These are phyloP conservation scores for Bettongia penicillata DNA, from an alignment of 2,113 vertebrate genomes.

Conservation along the genomic window DNA sequence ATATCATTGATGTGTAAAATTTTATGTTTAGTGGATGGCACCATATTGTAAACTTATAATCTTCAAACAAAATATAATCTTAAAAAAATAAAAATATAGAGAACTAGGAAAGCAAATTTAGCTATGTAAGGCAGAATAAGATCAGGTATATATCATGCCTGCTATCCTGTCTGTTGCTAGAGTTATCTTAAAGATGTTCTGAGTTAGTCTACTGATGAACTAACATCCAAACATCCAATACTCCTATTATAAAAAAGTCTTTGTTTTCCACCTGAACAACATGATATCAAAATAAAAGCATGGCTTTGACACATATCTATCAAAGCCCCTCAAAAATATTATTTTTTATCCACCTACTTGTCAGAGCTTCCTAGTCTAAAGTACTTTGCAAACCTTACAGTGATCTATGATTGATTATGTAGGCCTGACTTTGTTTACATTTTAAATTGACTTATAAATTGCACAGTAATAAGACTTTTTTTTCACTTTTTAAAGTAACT, in stretches of 20 bases:
- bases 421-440: not conserved
- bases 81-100: not conserved
- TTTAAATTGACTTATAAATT: not conserved
- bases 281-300: not conserved
- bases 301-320: not conserved
- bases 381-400: not conserved
- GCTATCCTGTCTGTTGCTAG: not conserved
- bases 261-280: no score
- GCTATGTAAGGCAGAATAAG: no score
- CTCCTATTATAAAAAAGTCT: not conserved
- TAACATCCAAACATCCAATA: not conserved
- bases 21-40: not conserved
- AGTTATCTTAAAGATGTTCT: not conserved
- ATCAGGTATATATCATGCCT: not conserved
- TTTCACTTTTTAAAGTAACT: not conserved
- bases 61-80: not conserved
- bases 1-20: not conserved
- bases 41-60: not conserved
- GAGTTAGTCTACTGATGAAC: not conserved
- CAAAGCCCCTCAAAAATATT: not conserved
- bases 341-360: no score
- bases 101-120: not conserved
- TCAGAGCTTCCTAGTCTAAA: not conserved
- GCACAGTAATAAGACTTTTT: not conserved
- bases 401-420: not conserved